Evolutionary conservation across 1,140 invertebrate species (phyloP), one percentile per base, ranked within the genome.

Genomic region (Radopholus similis): DNA sequence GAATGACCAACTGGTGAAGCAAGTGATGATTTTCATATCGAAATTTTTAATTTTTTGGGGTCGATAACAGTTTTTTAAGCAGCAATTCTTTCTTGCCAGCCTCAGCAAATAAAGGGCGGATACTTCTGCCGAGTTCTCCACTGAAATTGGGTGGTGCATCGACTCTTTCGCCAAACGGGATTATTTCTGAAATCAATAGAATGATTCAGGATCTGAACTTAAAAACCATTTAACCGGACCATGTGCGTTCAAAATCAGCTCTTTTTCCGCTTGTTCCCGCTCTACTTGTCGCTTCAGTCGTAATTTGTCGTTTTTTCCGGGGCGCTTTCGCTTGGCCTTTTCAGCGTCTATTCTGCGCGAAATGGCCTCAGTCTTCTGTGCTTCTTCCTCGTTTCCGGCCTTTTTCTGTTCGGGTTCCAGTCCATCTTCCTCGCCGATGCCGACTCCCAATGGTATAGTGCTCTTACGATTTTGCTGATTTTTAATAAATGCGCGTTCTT

Each of bases 101-200:
- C 62, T 68, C 44, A 64, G 51, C 30, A 8, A 9, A 62, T 23
- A 63, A 60, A 62, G 63, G 64, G 49, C 68, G 54, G 9, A 69
- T 72, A 26, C 23, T 40, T 51, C 44, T 35, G n/a, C 35, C 18
- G 15, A 56, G 35, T 11, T 58, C 58, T 5, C 54, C 51, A 34
- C 23, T 35, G 30, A 70, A 70, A n/a, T 26, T 38, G 38, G 68
- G 68, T 13, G 68, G 68, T 37, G 68, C 68, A 70, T 70, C 66
- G 9, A 51, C 68, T 4, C 65, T 26, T 5, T 71, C 68, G 21
- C 68, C 68, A 23, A 70, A 70, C n/a, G 37, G 68, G 56, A 70
- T 70, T 8, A 70, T 54, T 60, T 70, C 68, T 70, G 30, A 23
- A 68, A 26, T 23, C 9, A 3, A 64, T 51, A n/a, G 21, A 21